Evolutionary conservation across 2,797 vertebrate genomes (phyloP).

Genomic region (Setipinna tenuifilis): DNA sequence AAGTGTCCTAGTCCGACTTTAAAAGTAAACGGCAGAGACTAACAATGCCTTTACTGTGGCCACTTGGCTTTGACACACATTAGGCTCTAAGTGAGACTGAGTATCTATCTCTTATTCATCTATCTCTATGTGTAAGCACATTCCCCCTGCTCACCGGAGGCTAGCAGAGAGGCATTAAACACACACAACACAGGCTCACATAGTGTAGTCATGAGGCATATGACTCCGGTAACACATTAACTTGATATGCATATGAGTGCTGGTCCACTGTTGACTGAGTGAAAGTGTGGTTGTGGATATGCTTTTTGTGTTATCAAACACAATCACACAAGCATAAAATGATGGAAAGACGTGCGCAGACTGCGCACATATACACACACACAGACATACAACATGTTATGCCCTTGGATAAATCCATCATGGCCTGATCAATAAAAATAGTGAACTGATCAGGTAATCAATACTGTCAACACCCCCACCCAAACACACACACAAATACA

Average conservation of each 20-base stretch:
- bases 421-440: neutral
- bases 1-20: neutral
- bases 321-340: neutral
- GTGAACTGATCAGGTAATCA: neutral
- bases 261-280: too few relatives aligned
- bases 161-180: too few relatives aligned
- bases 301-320: too few relatives aligned
- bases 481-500: neutral
- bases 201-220: too few relatives aligned
- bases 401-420: neutral
- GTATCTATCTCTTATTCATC: neutral
- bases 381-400: neutral
- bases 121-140: neutral
- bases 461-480: neutral
- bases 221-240: too few relatives aligned
- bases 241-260: too few relatives aligned
- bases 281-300: too few relatives aligned
- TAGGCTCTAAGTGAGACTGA: neutral
- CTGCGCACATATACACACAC: neutral
- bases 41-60: neutral
- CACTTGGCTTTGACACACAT: neutral
- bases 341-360: neutral
- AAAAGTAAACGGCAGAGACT: neutral
- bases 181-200: too few relatives aligned
- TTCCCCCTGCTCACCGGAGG: too few relatives aligned